A percentile compares a stretch with the other conserved stretches of the same genome.
These are phyloP conservation scores for Apodemus sylvaticus DNA, from an alignment of 2,113 vertebrate genomes.

Conservation along the genomic window DNA sequence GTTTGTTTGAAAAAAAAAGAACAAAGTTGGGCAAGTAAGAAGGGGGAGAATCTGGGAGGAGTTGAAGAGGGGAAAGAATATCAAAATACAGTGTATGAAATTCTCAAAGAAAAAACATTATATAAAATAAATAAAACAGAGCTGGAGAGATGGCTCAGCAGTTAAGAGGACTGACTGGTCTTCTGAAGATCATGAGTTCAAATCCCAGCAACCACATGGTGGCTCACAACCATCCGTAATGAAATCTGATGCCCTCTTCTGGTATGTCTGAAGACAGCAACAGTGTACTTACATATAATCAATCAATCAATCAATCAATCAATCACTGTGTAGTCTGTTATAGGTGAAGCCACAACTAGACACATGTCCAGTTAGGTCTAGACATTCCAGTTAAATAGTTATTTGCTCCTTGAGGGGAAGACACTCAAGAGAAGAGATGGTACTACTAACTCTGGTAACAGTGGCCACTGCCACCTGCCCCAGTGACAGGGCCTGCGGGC, in stretches of 20 bases:
- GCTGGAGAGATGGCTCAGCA: too few relatives aligned
- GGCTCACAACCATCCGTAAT: too few relatives aligned
- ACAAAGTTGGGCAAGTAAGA: neutral
- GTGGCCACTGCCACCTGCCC: accelerated
- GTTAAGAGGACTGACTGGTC: too few relatives aligned
- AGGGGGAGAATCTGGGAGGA: neutral
- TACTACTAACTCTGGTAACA: too few relatives aligned
- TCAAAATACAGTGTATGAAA: neutral
- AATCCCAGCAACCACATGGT: too few relatives aligned
- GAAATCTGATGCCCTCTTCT: too few relatives aligned
- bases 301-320: too few relatives aligned
- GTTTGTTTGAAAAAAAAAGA: neutral
- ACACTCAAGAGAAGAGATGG: neutral
- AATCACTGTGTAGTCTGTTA: neutral
- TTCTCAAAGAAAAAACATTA: neutral
- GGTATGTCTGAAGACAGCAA: too few relatives aligned
- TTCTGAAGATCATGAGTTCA: too few relatives aligned
- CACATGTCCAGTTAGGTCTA: neutral
- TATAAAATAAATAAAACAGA: neutral
- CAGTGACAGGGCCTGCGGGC: neutral
- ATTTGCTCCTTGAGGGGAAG: neutral
- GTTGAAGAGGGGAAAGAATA: neutral
- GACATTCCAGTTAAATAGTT: neutral
- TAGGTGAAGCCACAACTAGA: neutral
- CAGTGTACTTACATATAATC: too few relatives aligned